Conservation (phyloP, 2,797 vertebrate genomes). For the Echeneis naucrates region DNA sequence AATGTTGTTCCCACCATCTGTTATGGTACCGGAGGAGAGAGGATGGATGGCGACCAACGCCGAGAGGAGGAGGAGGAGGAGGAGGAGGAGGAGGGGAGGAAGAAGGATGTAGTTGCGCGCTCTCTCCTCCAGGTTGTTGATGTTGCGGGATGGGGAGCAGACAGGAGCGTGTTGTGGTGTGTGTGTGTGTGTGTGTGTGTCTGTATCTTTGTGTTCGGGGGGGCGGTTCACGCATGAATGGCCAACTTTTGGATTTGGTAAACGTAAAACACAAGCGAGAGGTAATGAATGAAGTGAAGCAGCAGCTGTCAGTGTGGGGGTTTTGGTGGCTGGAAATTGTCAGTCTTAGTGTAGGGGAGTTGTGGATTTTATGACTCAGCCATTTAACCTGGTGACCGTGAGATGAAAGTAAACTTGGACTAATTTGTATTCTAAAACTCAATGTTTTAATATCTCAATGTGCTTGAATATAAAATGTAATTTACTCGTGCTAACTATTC, state of each 20-base stretch:
- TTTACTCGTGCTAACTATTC: neutral
- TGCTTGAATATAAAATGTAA: neutral
- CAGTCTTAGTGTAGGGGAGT: no score
- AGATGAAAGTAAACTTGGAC: neutral
- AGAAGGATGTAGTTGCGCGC: slow-evolving; percentile 70
- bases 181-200: no score
- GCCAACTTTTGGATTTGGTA: slow-evolving; percentile 26
- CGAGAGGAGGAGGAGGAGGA: slow-evolving; percentile 71
- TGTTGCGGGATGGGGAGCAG: slow-evolving; percentile 57
- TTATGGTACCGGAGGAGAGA: slow-evolving; percentile 82
- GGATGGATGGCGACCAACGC: slow-evolving; percentile 75
- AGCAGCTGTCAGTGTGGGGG: no score
- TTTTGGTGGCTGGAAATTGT: no score
- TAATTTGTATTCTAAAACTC: neutral
- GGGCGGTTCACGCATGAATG: slow-evolving; percentile 46
- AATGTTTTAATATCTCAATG: neutral
- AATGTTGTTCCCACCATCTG: slow-evolving; percentile 85
- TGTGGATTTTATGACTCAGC: neutral
- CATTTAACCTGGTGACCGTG: neutral
- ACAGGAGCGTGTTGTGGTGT: slow-evolving; percentile 35
- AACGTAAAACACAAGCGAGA: no score
- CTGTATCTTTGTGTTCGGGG: no score
- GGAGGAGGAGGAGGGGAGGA: slow-evolving; percentile 46
- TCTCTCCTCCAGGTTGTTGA: slow-evolving; percentile 79
- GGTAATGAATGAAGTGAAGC: no score